These are phyloP conservation scores for Eupithecia centaureata DNA, from an alignment of 2,888 invertebrate genomes.

Conservation along the genomic window DNA sequence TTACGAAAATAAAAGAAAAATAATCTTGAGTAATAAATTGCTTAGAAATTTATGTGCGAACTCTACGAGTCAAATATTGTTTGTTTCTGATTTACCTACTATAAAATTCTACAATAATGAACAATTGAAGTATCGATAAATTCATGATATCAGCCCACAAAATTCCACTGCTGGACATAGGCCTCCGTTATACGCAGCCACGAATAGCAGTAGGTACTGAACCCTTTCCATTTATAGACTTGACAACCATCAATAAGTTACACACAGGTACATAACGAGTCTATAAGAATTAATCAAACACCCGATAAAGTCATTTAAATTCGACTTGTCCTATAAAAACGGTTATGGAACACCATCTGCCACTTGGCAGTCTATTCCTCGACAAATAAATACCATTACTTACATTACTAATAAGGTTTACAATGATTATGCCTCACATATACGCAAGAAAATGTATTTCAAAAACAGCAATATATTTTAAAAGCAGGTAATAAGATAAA, in stretches of 20 bases:
- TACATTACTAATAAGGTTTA: slow-evolving; percentile 24
- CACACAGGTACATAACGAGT: background rate
- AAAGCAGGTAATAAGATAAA: background rate
- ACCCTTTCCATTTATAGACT: too few relatives aligned
- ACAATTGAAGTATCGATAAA: too few relatives aligned
- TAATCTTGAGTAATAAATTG: too few relatives aligned
- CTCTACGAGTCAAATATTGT: too few relatives aligned
- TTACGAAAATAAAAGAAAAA: too few relatives aligned
- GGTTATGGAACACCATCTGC: slow-evolving; percentile 29
- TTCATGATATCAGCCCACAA: too few relatives aligned
- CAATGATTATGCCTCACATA: slow-evolving; percentile 1
- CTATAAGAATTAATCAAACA: background rate
- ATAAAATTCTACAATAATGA: too few relatives aligned
- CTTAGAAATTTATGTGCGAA: too few relatives aligned
- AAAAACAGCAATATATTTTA: background rate
- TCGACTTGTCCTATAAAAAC: slow-evolving; percentile 11
- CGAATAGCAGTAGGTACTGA: too few relatives aligned
- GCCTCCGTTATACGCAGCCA: too few relatives aligned
- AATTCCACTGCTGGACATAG: too few relatives aligned
- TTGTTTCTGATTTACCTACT: too few relatives aligned
- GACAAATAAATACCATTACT: slow-evolving; percentile 21
- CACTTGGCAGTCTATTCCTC: slow-evolving; percentile 27
- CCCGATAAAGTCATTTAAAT: slow-evolving; percentile 4
- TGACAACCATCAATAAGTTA: background rate
- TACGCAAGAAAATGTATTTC: slow-evolving; percentile 3